These are phyloP conservation scores for Nomada ruficornis DNA, from an alignment of 2,888 invertebrate genomes.

Conservation along the genomic window DNA sequence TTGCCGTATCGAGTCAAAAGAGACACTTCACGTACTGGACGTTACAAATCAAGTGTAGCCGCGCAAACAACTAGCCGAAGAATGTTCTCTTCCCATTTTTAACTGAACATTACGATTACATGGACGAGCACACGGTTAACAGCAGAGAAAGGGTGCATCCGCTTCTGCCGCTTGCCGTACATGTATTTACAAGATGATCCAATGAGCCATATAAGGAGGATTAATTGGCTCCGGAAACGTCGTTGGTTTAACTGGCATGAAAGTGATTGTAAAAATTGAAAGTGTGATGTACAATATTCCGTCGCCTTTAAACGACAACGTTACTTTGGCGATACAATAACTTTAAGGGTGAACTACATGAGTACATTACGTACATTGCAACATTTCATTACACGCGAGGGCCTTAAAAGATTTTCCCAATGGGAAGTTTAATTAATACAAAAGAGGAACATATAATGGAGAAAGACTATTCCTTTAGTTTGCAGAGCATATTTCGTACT, in stretches of 20 bases:
- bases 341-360: not conserved
- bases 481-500: no score
- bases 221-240: constrained; percentile 13
- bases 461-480: no score
- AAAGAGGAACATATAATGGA: no score
- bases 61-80: constrained; percentile 51
- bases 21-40: constrained; percentile 67
- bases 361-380: no score
- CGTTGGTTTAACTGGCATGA: not conserved
- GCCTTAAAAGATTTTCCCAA: no score
- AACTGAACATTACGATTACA: constrained; percentile 40
- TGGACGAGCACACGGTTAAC: constrained; percentile 47
- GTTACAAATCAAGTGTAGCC: constrained; percentile 72
- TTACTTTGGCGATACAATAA: not conserved
- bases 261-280: not conserved
- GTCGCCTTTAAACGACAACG: not conserved
- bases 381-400: no score
- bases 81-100: constrained; percentile 55
- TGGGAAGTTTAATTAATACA: no score
- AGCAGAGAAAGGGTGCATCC: constrained; percentile 23
- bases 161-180: constrained; percentile 16
- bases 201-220: constrained; percentile 3
- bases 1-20: constrained; percentile 48
- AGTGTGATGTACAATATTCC: not conserved
- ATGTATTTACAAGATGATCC: constrained; percentile 16